Evolutionary conservation across 2,797 vertebrate genomes (phyloP), one percentile per base, ranked within the genome.

Genomic region (Emys orbicularis): DNA sequence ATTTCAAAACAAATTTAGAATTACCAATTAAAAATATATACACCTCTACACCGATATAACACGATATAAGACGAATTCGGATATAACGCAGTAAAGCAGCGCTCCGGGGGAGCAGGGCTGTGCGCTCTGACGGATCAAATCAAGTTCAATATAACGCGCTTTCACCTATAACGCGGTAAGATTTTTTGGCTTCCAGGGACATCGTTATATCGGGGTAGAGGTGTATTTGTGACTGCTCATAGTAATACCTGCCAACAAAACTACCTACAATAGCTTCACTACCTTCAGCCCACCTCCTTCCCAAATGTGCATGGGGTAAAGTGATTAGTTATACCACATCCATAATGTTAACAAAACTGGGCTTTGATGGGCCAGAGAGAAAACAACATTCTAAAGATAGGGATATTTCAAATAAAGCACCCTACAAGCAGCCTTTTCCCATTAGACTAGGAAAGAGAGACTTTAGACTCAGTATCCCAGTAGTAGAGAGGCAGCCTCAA

Each of bases 1-100:
- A 49, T 74, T 82, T 95, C 77, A 87, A 88, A 92, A 93, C 93
- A 96, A 94, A 95, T 50, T 59, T 49, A 88, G 82, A 83, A 89
- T 37, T 2, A 72, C n/a, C 19, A 11, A 12, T 41, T 18, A 5
- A 34, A 72, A 72, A 72, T 72, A 72, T 59, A 50, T 13, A 50
- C 12, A 47, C 8, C 47, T 47, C 47, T 10, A 47, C 47, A 9
- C 47, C 9, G 9, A 47, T 9, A 47, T 47, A 44, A 44, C 44
- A 44, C 8, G 44, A 44, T 44, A 44, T 2, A 44, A 44, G 44
- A 44, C 6, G 44, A 44, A 44, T 44, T 44, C 8, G 44, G 44
- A 47, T 47, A 47, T 47, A 47, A 47, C 9, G 47, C 9, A 10
- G 47, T 9, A 47, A 47, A 47, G 9, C 47, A 47, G 47, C 47